Evolutionary conservation across 30 jellyfish, hydroid and myxozoan species (phyloP).

Genomic region (Aurelia aurita complex sp. Pacific): DNA sequence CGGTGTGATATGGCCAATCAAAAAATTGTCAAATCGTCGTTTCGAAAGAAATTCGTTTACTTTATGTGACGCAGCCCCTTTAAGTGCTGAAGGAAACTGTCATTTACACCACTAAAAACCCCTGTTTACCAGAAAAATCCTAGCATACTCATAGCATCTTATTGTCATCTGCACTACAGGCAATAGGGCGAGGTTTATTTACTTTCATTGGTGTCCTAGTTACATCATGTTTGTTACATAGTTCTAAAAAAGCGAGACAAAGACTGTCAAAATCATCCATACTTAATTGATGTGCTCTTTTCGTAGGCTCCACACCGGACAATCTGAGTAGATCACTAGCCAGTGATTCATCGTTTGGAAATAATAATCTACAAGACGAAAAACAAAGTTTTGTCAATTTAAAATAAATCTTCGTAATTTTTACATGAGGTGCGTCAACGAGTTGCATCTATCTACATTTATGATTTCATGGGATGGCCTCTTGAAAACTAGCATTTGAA

Average conservation of each 20-base stretch:
- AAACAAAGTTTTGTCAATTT: neutral
- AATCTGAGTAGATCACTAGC: conserved; percentile 70
- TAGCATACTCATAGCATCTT: neutral
- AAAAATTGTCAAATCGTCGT: too few relatives aligned
- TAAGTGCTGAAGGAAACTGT: too few relatives aligned
- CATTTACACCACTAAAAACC: too few relatives aligned
- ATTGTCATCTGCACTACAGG: neutral
- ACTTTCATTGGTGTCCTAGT: conserved; percentile 69
- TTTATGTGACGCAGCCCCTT: too few relatives aligned
- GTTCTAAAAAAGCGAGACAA: conserved; percentile 56
- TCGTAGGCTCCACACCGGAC: conserved; percentile 62
- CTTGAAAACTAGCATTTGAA: too few relatives aligned
- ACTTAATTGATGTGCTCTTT: conserved; percentile 83
- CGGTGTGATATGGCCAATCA: too few relatives aligned
- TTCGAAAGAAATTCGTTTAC: too few relatives aligned
- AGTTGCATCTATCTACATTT: too few relatives aligned
- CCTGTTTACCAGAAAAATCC: too few relatives aligned
- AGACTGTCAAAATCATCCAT: conserved; percentile 71
- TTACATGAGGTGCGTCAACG: too few relatives aligned
- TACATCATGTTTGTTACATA: conserved; percentile 61
- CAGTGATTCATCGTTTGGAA: conserved; percentile 76
- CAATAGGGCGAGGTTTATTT: conserved; percentile 76
- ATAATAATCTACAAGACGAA: conserved; percentile 61
- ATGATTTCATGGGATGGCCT: too few relatives aligned
- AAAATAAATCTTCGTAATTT: too few relatives aligned